Base-by-base conservation (phyloP, 2,888 invertebrate species). In the Hydrotaea cyrtoneurina region DNA sequence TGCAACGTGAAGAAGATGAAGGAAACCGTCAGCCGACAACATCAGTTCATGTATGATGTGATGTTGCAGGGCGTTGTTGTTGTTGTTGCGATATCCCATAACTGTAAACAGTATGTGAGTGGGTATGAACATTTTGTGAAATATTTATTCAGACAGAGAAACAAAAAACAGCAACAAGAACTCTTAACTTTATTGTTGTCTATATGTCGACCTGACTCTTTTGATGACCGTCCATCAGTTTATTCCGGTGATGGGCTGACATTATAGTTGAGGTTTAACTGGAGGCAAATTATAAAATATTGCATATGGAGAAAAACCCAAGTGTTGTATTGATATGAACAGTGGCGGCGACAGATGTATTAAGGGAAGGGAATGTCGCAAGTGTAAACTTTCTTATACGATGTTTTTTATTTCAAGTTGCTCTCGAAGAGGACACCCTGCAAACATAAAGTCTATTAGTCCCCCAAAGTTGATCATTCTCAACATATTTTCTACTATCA, bases 241-340 rank as follows among this genome's bases (percentile, higher is more conserved):
- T 69, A 46, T 43, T 23, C 15, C 69, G 46, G 69, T 69, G 69
- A 69, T 69, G 39, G n/a, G 13, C 43, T 66, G 66, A 36, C 39
- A 66, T 17, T 21, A 36, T 66, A 23, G 69, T 50, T 78, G 50
- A 36, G 73, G 69, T 74, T 74, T 59, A 59, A 69, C 50, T 36
- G n/a, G 55, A 74, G 59, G 59, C 57, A 74, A 74, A 78, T 74
- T 78, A 69, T 74, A 57, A 69, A 74, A 74, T 69, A 78, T 78
- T 36, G 13, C 43, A 59, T 11, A 23, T 10, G 46, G 2, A 43
- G 11, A 69, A 69, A 55, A 73, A 77, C 36, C 15, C 72, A 74
- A 19, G 15, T 59, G 13, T 36, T 59, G 13, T 36, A 36, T n/a
- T 73, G 46, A 15, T 19, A 74, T 13, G 23, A 19, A 79, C 66